A percentile compares a stretch with the other conserved stretches of the same genome.
Conservation (phyloP, 2,113 vertebrate species). For the Ciconia maguari region DNA sequence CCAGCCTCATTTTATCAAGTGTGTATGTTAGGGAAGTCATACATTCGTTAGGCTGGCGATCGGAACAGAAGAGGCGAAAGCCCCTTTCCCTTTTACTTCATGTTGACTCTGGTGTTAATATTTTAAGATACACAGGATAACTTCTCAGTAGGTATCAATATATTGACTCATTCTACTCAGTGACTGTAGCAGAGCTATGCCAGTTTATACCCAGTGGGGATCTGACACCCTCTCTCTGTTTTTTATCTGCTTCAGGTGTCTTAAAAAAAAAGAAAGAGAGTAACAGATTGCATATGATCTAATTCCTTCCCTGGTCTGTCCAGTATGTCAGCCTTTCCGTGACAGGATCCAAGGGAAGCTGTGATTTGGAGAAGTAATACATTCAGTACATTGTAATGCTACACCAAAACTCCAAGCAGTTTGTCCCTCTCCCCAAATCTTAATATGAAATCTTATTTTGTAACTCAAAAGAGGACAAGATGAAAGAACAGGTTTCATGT, state of each 20-base stretch:
- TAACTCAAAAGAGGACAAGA: background rate
- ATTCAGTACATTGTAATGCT: constrained; percentile 44
- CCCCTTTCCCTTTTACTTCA: background rate
- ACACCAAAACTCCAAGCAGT: constrained; percentile 12
- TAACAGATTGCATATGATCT: constrained; percentile 68
- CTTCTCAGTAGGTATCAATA: constrained; percentile 23
- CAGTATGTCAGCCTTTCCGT: constrained; percentile 47
- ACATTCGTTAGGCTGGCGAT: background rate
- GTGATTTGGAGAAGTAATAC: constrained; percentile 61
- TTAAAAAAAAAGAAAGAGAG: background rate
- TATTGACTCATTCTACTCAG: constrained; percentile 8
- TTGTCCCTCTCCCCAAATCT: background rate
- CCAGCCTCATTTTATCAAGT: background rate
- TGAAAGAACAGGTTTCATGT: background rate
- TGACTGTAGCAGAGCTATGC: background rate
- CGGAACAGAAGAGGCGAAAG: background rate
- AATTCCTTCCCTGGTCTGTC: constrained; percentile 56
- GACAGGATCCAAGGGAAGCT: constrained; percentile 43
- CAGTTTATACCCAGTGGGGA: background rate
- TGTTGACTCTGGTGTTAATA: background rate
- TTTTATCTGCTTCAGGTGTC: constrained; percentile 22
- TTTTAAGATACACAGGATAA: background rate
- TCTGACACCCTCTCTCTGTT: background rate
- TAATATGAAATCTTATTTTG: constrained; percentile 46
- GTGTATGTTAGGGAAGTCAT: background rate